Conservation (phyloP, 2,113 vertebrate genomes). For the Neolamprologus variostigma region DNA sequence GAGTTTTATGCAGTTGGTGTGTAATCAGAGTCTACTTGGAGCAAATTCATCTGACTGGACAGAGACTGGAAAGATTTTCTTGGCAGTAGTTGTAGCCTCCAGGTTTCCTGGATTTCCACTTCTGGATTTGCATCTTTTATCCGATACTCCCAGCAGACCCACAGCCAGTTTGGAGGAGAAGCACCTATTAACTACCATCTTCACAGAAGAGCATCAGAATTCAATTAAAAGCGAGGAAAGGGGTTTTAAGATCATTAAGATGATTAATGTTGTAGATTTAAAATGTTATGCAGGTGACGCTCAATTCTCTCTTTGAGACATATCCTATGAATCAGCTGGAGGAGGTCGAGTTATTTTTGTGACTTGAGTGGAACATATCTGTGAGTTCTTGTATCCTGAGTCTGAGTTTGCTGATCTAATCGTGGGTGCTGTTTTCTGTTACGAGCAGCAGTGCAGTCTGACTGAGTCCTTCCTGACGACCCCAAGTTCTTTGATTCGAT, state of each 20-base stretch:
- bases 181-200: not conserved
- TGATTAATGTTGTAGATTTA: not conserved
- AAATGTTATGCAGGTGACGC: not conserved
- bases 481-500: not conserved
- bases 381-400: rapidly evolving
- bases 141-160: not conserved
- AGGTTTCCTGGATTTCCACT: not conserved
- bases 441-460: not conserved
- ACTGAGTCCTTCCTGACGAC: not conserved
- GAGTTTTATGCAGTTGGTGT: not conserved
- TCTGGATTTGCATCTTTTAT: not conserved
- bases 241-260: not conserved
- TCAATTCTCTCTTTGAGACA: rapidly evolving
- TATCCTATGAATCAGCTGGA: not conserved
- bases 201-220: not conserved
- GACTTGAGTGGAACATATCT: not conserved
- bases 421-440: not conserved
- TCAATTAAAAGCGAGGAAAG: rapidly evolving
- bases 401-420: not conserved
- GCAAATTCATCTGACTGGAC: not conserved
- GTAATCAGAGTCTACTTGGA: not conserved
- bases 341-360: rapidly evolving
- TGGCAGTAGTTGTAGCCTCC: not conserved
- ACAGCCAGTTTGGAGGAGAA: not conserved
- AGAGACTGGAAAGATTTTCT: not conserved